Base-by-base conservation (phyloP, 2,888 invertebrate species). In the Ellobium chinense region DNA sequence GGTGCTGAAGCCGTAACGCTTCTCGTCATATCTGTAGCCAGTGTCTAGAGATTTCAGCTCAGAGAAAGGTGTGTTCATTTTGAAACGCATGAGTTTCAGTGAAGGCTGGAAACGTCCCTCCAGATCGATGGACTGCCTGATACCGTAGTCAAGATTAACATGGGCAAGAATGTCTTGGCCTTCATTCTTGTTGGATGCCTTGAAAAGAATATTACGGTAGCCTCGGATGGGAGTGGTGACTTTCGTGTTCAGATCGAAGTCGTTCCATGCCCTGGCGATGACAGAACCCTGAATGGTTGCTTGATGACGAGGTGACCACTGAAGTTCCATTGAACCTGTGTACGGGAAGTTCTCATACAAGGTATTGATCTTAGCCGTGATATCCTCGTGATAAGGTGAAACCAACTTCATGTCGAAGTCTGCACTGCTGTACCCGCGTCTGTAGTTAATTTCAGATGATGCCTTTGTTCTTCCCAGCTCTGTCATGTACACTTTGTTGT, bases 261-360 rank as follows among this genome's bases (percentile, higher is more conserved):
- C 65, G 18, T 75, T 62, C 27, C 54, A 66, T 21, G 78, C 72
- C 58, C 75, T 72, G 39, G 63, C 29, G 34, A 72, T 80, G 66
- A 86, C 12, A 18, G 77, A 78, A 1, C 89, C 81, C 54, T 86
- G 86, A 0, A 88, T 34, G 0, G 81, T 81, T 12, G 85, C 66
- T 69, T 80, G 83, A 27, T 76, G 74, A 39, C 78, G 69, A 36
- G 83, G 84, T 54, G 78, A 62, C 83, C 83, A 83, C 14, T 74
- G 63, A 4, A 84, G 29, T 69, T 84, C 82, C 24, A 54, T 72
- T 34, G 84, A 79, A 1, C 80, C 85, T 7, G 82, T 85, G 62
- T 80, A 65, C 27, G 88, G 88, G 62, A 74, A 84, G n/a, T 63
- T n/a, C 27, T 36, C 54, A 72, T 83, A 85, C 34, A 80, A 79